phyloP scores from a whole-genome alignment of 2,113 vertebrate species.

The Pteruthius melanotis region DNA sequence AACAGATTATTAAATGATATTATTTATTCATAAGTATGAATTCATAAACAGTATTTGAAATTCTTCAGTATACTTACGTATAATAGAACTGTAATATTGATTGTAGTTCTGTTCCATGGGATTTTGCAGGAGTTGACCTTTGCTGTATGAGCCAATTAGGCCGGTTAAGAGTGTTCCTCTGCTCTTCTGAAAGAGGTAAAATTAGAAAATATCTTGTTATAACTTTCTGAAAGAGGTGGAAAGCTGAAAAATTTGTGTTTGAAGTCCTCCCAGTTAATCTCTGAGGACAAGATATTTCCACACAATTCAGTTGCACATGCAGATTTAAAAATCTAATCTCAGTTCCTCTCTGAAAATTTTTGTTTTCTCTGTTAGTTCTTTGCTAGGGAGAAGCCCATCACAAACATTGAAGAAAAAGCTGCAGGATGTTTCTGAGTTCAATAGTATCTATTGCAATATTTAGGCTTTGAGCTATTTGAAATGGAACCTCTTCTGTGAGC shows the following conservation, averaged over 20 bases:
- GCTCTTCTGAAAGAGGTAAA: background rate
- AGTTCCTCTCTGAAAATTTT: background rate
- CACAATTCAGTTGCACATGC: rapidly evolving
- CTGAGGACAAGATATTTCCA: background rate
- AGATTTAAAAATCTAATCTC: background rate
- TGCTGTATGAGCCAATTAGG: background rate
- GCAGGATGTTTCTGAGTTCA: background rate
- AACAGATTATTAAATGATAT: background rate
- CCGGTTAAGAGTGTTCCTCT: background rate
- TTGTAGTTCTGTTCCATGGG: background rate
- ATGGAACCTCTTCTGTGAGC: background rate
- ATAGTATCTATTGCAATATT: background rate
- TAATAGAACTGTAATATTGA: background rate
- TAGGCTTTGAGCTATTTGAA: background rate
- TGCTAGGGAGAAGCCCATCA: background rate
- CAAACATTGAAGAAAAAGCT: background rate
- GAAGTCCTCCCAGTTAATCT: background rate
- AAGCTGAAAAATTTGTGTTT: background rate
- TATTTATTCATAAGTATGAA: background rate
- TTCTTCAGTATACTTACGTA: background rate
- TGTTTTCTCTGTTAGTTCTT: background rate
- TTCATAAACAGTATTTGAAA: background rate
- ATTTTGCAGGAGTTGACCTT: background rate
- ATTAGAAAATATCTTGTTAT: background rate
- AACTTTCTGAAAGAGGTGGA: background rate